These are phyloP conservation scores for Mormoops blainvillei DNA, from an alignment of 2,113 vertebrate genomes.

Conservation along the genomic window DNA sequence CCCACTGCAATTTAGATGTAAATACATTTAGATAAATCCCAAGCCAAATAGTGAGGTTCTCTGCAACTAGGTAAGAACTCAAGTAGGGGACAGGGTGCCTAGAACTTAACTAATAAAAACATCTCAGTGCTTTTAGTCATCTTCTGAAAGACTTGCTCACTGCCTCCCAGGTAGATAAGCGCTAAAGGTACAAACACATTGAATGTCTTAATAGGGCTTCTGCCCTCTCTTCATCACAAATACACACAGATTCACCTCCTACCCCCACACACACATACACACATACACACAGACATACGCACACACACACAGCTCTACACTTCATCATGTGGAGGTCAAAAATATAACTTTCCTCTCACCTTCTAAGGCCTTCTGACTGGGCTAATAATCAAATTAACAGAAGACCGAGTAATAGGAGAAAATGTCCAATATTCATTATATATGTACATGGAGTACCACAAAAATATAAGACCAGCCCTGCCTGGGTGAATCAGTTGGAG, in stretches of 20 bases:
- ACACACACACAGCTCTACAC: not conserved
- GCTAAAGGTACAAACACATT: not conserved
- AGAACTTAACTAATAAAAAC: not conserved
- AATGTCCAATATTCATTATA: not conserved
- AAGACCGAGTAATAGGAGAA: not conserved
- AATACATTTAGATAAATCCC: not conserved
- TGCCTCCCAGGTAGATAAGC: not conserved
- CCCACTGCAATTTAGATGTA: not conserved
- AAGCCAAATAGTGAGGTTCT: not conserved
- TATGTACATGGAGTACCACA: not conserved
- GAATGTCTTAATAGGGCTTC: not conserved
- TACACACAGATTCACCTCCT: not conserved
- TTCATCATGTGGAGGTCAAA: not conserved
- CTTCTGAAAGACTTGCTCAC: not conserved
- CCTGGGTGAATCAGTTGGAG: too few species aligned
- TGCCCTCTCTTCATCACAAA: not conserved
- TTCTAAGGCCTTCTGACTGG: not conserved
- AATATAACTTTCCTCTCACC: not conserved
- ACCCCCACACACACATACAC: accelerated
- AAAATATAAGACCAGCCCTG: not conserved
- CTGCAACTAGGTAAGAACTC: not conserved
- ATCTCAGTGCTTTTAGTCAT: not conserved
- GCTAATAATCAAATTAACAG: not conserved
- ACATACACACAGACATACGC: not conserved
- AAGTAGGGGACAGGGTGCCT: not conserved